phyloP scores from a whole-genome alignment of 2,888 invertebrate genomes.

The Sericinus montela region DNA sequence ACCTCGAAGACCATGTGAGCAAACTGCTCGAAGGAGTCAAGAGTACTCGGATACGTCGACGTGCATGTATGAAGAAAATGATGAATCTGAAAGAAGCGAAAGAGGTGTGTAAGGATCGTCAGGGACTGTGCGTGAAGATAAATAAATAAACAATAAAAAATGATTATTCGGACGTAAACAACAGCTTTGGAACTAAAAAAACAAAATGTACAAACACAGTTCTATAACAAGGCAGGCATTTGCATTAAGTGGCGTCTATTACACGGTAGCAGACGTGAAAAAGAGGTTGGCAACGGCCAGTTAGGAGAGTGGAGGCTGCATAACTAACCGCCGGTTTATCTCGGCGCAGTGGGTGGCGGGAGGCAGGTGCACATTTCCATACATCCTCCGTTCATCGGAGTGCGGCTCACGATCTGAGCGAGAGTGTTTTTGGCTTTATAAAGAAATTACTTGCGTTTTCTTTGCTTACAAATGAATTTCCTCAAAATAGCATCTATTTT shows the following conservation, averaged over 20 bases:
- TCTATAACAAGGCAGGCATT: background rate
- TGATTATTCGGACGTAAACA: background rate
- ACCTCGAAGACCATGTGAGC: too few species aligned
- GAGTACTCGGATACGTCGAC: too few species aligned
- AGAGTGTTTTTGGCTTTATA: conserved; percentile 8
- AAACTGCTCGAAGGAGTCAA: too few species aligned
- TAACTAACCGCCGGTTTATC: conserved; percentile 37
- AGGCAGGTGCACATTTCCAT: conserved; percentile 43
- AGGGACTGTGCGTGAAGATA: too few species aligned
- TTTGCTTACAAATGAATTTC: background rate
- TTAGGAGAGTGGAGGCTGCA: conserved; percentile 25
- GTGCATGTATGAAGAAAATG: too few species aligned
- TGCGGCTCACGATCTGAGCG: conserved; percentile 21
- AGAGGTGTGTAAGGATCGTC: too few species aligned
- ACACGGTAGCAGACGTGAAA: conserved; percentile 35
- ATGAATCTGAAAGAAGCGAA: too few species aligned
- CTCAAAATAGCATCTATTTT: too few species aligned
- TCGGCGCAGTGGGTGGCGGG: conserved; percentile 40
- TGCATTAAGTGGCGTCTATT: conserved; percentile 21
- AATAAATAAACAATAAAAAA: too few species aligned
- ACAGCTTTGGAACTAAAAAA: background rate
- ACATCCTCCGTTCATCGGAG: conserved; percentile 29
- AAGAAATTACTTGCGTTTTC: conserved; percentile 12
- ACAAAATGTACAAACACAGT: too few species aligned
- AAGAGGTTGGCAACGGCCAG: conserved; percentile 27